Evolutionary conservation across 2,113 vertebrate species (phyloP), one percentile per base, ranked within the genome.

Genomic region (Heliornis fulica): DNA sequence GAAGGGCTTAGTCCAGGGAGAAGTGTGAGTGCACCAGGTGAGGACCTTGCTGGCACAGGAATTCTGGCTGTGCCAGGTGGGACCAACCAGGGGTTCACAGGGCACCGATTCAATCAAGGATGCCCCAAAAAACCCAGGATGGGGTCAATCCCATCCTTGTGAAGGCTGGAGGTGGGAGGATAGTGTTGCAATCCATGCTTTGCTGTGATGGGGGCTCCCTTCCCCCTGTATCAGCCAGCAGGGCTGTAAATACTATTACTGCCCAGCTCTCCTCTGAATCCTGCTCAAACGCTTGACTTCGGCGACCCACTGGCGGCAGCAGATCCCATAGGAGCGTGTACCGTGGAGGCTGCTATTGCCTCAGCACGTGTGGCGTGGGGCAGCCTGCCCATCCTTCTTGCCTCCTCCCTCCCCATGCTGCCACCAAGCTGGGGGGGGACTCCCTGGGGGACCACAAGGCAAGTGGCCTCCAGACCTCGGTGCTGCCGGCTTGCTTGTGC

Each of bases 201-300:
- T 3, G 0, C 54, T 60, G 46, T 15, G n/a, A 22, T 56, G 46
- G 4, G 2, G 5, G 17, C 6, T 92, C 36, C 54, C 50, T 74
- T 64, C 6, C 31, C 28, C 1, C 2, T 50, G 31, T 9, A 76
- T 77, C 81, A 66, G 63, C 38, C 63, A 50, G 50, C 13, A 40
- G 45, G 41, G 50, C 89, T 96, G 66, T 91, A 80, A 94, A 94
- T 86, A 38, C 71, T n/a, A 46, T 70, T 89, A 77, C 70, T 88
- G 50, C 63, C 92, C 63, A 77, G 82, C 34, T 53, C 66, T 87
- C 61, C 81, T 85, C 63, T 3, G 2, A 41, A 57, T 63, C 63
- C 87, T 96, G 90, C 75, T 90, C 71, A 61, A 81, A 70, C 0
- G 0, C 66, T 90, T 94, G 82, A 93, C 93, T 89, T 0, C 0